Conservation (phyloP, 2,113 vertebrate genomes). For the Mixornis gularis region DNA sequence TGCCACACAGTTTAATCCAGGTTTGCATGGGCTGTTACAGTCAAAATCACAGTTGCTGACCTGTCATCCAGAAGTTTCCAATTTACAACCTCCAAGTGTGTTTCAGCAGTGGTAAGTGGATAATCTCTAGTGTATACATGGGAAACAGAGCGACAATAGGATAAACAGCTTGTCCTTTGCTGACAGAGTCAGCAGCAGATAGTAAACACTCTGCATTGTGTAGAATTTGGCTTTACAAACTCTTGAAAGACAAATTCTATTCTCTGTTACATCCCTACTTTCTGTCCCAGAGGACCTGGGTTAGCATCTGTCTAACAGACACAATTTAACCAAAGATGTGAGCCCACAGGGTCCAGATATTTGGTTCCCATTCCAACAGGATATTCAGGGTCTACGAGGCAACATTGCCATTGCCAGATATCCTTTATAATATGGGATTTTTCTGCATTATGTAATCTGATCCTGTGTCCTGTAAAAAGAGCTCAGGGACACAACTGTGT, state of each 20-base stretch:
- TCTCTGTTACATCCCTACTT: background rate
- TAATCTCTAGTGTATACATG: slow-evolving; percentile 14
- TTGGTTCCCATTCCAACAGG: background rate
- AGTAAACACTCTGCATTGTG: slow-evolving; percentile 8
- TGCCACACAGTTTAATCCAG: background rate
- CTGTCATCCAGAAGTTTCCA: background rate
- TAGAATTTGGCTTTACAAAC: slow-evolving; percentile 30
- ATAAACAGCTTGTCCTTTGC: slow-evolving; percentile 36
- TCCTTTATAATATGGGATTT: background rate
- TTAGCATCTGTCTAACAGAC: background rate
- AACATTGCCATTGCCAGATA: background rate
- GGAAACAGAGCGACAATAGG: background rate
- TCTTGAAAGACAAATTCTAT: slow-evolving; percentile 24
- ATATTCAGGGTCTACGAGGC: background rate
- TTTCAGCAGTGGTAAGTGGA: slow-evolving; percentile 10
- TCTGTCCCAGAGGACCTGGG: background rate
- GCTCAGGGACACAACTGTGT: background rate
- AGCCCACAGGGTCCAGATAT: background rate
- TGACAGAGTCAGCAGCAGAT: background rate
- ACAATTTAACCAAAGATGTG: background rate
- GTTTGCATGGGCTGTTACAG: background rate
- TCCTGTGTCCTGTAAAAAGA: slow-evolving; percentile 4
- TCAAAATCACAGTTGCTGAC: background rate
- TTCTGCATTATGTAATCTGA: background rate
- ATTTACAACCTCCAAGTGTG: background rate